These are phyloP conservation scores for Diloba caeruleocephala DNA, from an alignment of 2,888 invertebrate species.

Conservation along the genomic window DNA sequence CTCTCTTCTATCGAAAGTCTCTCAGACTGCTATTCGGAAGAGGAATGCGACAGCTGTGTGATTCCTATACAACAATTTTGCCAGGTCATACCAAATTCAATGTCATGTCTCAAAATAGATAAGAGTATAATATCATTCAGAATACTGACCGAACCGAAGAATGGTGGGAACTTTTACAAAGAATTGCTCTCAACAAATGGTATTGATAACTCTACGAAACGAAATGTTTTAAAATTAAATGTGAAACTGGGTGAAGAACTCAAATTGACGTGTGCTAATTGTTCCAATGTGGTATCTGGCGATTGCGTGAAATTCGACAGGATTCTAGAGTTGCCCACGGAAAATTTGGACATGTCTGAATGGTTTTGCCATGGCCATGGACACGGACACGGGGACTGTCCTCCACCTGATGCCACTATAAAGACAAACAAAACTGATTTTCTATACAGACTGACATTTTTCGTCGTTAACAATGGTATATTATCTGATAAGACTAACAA, in stretches of 20 bases:
- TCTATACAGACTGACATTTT: slow-evolving; percentile 88
- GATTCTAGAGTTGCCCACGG: slow-evolving; percentile 90
- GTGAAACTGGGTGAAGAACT: slow-evolving; percentile 67
- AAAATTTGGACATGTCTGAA: slow-evolving; percentile 89
- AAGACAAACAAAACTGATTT: slow-evolving; percentile 87
- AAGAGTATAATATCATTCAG: slow-evolving; percentile 83
- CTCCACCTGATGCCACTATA: slow-evolving; percentile 62
- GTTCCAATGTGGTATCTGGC: slow-evolving; percentile 82
- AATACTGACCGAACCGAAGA: slow-evolving; percentile 81
- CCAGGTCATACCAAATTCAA: slow-evolving; percentile 83
- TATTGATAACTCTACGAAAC: slow-evolving; percentile 57
- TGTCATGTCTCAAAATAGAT: slow-evolving; percentile 85
- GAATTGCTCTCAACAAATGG: slow-evolving; percentile 71
- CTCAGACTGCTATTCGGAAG: slow-evolving; percentile 81
- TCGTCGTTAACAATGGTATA: slow-evolving; percentile 80
- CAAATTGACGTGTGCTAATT: slow-evolving; percentile 78
- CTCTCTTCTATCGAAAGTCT: slow-evolving; percentile 84
- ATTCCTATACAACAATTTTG: slow-evolving; percentile 81
- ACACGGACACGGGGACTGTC: slow-evolving; percentile 67
- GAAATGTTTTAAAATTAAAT: slow-evolving; percentile 69
- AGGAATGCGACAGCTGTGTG: slow-evolving; percentile 72
- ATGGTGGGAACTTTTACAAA: slow-evolving; percentile 83
- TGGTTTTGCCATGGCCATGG: slow-evolving; percentile 91
- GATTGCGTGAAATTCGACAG: slow-evolving; percentile 85
- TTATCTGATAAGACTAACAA: slow-evolving; percentile 80